Evolutionary conservation across 2,797 vertebrate genomes (phyloP).

Genomic region (Chlorospingus semifuscus): DNA sequence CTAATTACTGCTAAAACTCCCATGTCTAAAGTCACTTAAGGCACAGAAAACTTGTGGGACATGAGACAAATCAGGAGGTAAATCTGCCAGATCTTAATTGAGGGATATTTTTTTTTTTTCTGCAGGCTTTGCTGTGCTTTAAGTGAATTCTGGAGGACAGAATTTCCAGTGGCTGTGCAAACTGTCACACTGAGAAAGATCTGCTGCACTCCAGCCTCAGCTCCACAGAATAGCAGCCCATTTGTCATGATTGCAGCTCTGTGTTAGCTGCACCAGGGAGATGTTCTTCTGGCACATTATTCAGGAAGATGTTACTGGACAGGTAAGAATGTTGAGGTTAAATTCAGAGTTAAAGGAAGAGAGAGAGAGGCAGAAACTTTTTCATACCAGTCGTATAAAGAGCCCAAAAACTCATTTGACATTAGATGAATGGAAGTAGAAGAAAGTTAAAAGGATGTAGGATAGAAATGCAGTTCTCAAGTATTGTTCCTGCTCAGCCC

Average conservation of each 20-base stretch:
- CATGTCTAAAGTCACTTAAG: not conserved
- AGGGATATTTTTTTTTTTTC: not conserved
- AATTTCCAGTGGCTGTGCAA: conserved; percentile 24
- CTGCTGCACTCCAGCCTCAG: not conserved
- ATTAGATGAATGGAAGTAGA: not conserved
- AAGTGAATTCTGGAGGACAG: not conserved
- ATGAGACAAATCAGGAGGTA: not conserved
- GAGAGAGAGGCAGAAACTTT: conserved; percentile 8
- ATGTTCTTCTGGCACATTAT: conserved; percentile 10
- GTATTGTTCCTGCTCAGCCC: conserved; percentile 38
- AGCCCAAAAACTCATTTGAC: not conserved
- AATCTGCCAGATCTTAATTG: not conserved
- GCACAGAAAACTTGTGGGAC: not conserved
- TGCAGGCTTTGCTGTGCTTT: not conserved
- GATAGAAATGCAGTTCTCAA: not conserved
- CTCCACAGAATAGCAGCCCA: not conserved
- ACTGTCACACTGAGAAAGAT: conserved; percentile 34
- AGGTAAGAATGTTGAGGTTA: conserved; percentile 16
- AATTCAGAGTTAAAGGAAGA: conserved; percentile 4
- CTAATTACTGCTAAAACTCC: conserved; percentile 24
- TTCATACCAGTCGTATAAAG: not conserved
- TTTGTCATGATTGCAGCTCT: conserved; percentile 37
- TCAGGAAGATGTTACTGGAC: not conserved
- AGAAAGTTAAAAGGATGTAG: not conserved
- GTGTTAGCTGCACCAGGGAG: not conserved